Base-by-base conservation (phyloP, 2,797 vertebrate species). In the Yasuhikotakia modesta region DNA sequence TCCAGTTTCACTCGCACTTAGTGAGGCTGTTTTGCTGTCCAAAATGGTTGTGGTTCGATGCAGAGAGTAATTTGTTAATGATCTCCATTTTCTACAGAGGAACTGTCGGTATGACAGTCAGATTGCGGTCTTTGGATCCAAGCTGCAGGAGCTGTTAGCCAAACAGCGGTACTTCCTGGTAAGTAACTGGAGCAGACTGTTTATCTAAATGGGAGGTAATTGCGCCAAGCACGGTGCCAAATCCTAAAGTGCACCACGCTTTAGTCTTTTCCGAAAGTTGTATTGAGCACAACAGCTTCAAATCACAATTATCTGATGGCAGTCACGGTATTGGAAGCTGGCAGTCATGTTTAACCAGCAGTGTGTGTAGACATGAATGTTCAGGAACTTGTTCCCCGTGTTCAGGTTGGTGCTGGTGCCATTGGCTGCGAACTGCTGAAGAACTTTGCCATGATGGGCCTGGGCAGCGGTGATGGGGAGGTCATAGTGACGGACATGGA, bases 401-500 rank as follows among this genome's bases (percentile, higher is more conserved):
- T 58, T 57, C 86, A 98, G 97, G 97, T 99, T 48, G 97, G 97
- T 61, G 96, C 97, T 0, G 97, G 97, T 2, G 97, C 97, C 82
- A 98, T 99, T 35, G 97, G 97, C 80, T 99, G 97, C 46, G 97
- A 98, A 86, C 90, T 99, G 71, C 87, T 99, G 76, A 98, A 99
- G 89, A 99, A 98, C 89, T 98, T 98, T 13, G 96, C 97, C 16
- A 96, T 99, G 96, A 94, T 99, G 81, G 97, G 97, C 1, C 87
- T 99, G 82, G 96, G 94, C 66, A 83, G 92, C 0, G 95, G 94
- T 5, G 92, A 95, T 0, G 95, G 95, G 0, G 94, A 95, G 79
- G 86, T 99, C 77, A 92, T 95, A 0, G 93, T 99, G 84, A 98
- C 97, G 0, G 97, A 99, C 89, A 99, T 99, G 97, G 97, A 99